These are phyloP conservation scores for Noctua comes DNA, from an alignment of 2,888 invertebrate species.

Conservation along the genomic window DNA sequence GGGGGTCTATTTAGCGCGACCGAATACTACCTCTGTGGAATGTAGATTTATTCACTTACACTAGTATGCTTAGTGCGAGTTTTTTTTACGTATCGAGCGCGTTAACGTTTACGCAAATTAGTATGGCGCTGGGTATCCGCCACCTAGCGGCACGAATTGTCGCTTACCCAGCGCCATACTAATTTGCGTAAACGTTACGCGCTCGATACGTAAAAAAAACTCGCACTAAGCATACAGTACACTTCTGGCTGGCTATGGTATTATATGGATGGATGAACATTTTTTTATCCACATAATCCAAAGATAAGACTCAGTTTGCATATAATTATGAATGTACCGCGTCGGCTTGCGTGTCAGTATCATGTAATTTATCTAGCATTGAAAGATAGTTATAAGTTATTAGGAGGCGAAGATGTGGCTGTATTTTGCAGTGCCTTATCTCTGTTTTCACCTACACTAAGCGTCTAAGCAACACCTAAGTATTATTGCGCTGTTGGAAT, in stretches of 20 bases:
- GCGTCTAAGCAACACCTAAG: not conserved
- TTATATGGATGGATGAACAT: constrained; percentile 17
- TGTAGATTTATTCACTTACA: not conserved
- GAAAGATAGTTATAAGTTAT: constrained; percentile 23
- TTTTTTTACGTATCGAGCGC: no score
- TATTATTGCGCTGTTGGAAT: not conserved
- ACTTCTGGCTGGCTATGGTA: not conserved
- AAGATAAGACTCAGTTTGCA: constrained; percentile 29
- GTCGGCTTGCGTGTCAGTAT: constrained; percentile 27
- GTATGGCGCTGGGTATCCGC: no score
- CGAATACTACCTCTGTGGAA: not conserved
- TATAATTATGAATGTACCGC: constrained; percentile 32
- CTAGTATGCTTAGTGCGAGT: no score
- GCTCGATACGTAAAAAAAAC: no score
- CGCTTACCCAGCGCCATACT: no score
- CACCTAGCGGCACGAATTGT: no score
- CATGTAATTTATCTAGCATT: constrained; percentile 29
- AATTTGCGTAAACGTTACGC: no score
- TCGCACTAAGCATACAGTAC: no score
- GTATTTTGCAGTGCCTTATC: not conserved
- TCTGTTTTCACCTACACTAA: not conserved
- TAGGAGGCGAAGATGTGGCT: constrained; percentile 3
- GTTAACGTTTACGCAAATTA: no score
- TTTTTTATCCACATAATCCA: constrained; percentile 6
- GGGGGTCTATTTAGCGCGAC: not conserved